These are phyloP conservation scores for Fabriciana adippe DNA, from an alignment of 2,888 invertebrate genomes.

Conservation along the genomic window DNA sequence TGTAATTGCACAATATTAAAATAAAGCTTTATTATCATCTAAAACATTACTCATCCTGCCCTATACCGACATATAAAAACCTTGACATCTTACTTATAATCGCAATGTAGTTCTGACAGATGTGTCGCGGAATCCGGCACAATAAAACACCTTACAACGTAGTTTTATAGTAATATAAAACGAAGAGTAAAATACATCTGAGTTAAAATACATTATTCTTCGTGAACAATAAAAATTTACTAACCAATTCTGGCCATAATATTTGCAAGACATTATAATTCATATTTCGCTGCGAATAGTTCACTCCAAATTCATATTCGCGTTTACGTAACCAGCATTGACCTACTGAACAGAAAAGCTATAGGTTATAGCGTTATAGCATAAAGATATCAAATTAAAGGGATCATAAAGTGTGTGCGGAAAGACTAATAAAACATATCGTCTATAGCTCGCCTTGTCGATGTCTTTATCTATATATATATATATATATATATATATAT, in stretches of 20 bases:
- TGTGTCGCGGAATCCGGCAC: constrained; percentile 42
- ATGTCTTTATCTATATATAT: background rate
- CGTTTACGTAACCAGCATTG: constrained; percentile 50
- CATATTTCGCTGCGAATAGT: constrained; percentile 41
- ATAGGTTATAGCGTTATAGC: constrained; percentile 18
- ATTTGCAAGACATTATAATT: constrained; percentile 37
- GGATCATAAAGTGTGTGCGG: constrained; percentile 19
- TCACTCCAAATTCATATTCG: constrained; percentile 46
- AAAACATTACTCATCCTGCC: constrained; percentile 46
- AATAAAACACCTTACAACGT: constrained; percentile 25
- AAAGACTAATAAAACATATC: constrained; percentile 15
- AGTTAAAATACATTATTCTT: background rate
- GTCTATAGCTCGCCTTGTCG: constrained; percentile 1
- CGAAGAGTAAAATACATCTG: background rate
- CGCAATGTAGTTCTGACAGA: constrained; percentile 38
- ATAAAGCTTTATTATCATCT: constrained; percentile 46
- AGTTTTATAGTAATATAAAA: background rate
- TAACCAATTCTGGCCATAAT: constrained; percentile 36
- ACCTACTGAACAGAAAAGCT: constrained; percentile 47
- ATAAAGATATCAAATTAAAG: constrained; percentile 23
- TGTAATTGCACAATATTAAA: constrained; percentile 12
- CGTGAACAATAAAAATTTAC: constrained; percentile 27
- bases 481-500: no score
- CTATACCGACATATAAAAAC: constrained; percentile 42
- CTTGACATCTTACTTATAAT: constrained; percentile 54